Evolutionary conservation across 2,113 vertebrate species (phyloP), one percentile per base, ranked within the genome.

Genomic region (Zapus hudsonius): DNA sequence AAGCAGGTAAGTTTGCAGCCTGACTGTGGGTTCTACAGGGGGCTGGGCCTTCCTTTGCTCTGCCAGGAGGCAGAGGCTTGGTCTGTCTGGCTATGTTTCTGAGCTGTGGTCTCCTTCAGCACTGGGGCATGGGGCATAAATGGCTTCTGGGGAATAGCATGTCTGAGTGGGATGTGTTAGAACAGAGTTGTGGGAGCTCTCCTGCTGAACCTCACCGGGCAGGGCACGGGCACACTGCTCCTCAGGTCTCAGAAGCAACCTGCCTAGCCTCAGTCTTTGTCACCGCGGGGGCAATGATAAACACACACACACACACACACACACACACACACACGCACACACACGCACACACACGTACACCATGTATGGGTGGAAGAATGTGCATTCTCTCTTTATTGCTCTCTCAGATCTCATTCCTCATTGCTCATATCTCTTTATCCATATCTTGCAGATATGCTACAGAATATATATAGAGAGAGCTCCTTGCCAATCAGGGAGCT

Each of bases 1-100:
- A 33, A 95, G 20, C 91, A 63, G 95, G 96, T 96, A 89, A 96
- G 93, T 95, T 42, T 67, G 64, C 84, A 70, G 2, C 59, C 0
- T 2, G 11, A n/a, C n/a, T n/a, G 5, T 31, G 66, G 47, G 23
- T 36, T 42, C 64, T 10, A 0, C 5, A 19, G n/a, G 66, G 91
- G 7, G 15, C 29, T 9, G 2, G n/a, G 42, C 83, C 66, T 89
- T 64, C 47, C 40, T n/a, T n/a, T n/a, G n/a, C 31, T 93, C 15
- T 87, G 52, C 55, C 29, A 0, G 10, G 4, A 29, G 19, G 22
- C 22, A 38, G 33, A 69, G 79, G 31, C 67, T 82, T 73, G 80
- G 22, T 13, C 70, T 38, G 81, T 55, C 79, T 10, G 38, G 25
- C 80, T 47, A 55, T n/a, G 42, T 52, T 31, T 85, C 52, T 84